Evolutionary conservation across 2,888 invertebrate genomes (phyloP).

Genomic region (Onthophagus sagittarius): DNA sequence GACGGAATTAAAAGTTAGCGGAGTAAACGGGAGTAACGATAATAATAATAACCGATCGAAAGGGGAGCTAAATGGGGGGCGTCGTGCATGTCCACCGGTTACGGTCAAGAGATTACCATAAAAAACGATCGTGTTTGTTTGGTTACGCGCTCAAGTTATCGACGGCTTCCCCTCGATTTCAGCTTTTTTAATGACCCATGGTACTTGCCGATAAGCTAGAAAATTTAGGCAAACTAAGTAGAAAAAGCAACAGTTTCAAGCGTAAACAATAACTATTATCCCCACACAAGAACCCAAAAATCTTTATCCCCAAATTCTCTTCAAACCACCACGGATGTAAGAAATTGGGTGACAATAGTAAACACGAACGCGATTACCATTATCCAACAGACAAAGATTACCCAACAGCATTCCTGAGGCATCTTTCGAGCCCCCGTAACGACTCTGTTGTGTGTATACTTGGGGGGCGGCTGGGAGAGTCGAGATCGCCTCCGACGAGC

Average conservation of each 20-base stretch:
- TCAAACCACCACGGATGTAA: neutral
- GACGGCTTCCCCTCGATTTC: neutral
- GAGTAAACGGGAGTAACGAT: slow-evolving; percentile 37
- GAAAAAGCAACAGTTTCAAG: too few species aligned
- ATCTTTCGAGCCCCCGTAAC: slow-evolving; percentile 35
- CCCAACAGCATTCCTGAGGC: slow-evolving; percentile 34
- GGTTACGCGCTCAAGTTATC: neutral
- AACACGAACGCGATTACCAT: slow-evolving; percentile 39
- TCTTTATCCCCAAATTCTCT: neutral
- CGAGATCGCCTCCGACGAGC: too few species aligned
- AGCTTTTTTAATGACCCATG: neutral
- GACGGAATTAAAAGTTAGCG: slow-evolving; percentile 47
- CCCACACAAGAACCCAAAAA: neutral
- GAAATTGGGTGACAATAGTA: slow-evolving; percentile 31
- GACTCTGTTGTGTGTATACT: slow-evolving; percentile 28
- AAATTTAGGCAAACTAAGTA: neutral
- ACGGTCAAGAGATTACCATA: slow-evolving; percentile 25
- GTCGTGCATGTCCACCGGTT: slow-evolving; percentile 24
- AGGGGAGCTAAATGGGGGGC: slow-evolving; percentile 22
- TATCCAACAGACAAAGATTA: slow-evolving; percentile 36
- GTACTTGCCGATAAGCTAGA: neutral
- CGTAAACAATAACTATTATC: neutral
- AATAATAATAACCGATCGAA: slow-evolving; percentile 35
- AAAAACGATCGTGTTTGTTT: slow-evolving; percentile 16
- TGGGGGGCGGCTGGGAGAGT: neutral